Evolutionary conservation across 2,888 invertebrate species (phyloP).

Genomic region (Dynastes grantii): DNA sequence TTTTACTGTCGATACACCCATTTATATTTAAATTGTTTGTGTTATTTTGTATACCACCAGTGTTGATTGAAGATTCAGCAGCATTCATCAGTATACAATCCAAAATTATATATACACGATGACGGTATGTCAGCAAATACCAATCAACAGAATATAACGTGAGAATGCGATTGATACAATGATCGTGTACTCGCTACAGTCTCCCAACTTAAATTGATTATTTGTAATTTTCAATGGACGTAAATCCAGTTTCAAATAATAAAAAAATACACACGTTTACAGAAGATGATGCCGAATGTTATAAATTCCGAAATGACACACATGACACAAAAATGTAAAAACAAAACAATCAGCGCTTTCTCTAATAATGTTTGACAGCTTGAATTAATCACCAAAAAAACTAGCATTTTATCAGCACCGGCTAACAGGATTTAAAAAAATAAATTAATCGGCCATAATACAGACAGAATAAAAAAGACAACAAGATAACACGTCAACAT

Average conservation of each 20-base stretch:
- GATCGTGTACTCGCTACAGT: conserved; percentile 43
- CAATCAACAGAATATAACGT: conserved; percentile 39
- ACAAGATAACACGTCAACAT: too few relatives aligned
- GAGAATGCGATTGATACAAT: conserved; percentile 32
- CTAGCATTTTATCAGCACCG: conserved; percentile 9
- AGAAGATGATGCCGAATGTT: conserved; percentile 51
- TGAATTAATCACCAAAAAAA: conserved; percentile 17
- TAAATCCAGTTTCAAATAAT: conserved; percentile 49
- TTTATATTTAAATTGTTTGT: conserved; percentile 47
- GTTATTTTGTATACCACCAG: conserved; percentile 44
- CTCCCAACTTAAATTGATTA: conserved; percentile 49
- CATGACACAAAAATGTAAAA: conserved; percentile 52
- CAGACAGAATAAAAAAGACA: background rate
- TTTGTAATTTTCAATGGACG: conserved; percentile 45
- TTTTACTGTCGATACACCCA: conserved; percentile 48
- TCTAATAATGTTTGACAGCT: conserved; percentile 50
- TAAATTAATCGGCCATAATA: background rate
- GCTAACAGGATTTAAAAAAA: conserved; percentile 9
- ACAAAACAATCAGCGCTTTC: conserved; percentile 53
- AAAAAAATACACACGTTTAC: conserved; percentile 49
- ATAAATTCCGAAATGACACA: conserved; percentile 53
- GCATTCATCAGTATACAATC: conserved; percentile 50
- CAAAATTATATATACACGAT: conserved; percentile 33
- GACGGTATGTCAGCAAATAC: conserved; percentile 31
- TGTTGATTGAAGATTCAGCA: conserved; percentile 43